Evolutionary conservation across 2,888 invertebrate species (phyloP).

Genomic region (Melieria picta): DNA sequence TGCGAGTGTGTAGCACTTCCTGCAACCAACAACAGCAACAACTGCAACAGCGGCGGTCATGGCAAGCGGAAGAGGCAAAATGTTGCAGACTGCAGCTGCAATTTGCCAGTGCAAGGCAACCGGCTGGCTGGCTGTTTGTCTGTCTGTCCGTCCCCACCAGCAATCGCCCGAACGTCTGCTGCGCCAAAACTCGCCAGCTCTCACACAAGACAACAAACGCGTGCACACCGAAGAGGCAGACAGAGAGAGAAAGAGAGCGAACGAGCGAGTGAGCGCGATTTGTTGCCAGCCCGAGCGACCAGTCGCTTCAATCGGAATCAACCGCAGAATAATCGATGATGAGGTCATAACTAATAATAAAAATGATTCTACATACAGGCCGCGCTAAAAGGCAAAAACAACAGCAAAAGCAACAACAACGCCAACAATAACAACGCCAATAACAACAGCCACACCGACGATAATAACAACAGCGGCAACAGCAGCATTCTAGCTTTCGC

Average conservation of each 20-base stretch:
- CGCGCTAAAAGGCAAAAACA: slow-evolving; percentile 10
- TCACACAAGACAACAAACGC: no score
- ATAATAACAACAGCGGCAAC: slow-evolving; percentile 8
- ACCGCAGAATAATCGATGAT: slow-evolving; percentile 66
- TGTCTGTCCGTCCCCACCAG: slow-evolving; percentile 1
- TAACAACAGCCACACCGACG: neutral
- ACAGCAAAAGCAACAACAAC: slow-evolving; percentile 10
- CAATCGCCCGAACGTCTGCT: slow-evolving; percentile 5
- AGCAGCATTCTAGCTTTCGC: neutral
- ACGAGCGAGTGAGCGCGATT: no score
- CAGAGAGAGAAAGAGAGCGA: no score
- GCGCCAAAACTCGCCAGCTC: no score
- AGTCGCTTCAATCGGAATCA: slow-evolving; percentile 59
- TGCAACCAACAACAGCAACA: no score
- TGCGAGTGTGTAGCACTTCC: no score
- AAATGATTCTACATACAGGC: slow-evolving; percentile 57
- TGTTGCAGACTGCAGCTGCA: no score
- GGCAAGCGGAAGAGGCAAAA: no score
- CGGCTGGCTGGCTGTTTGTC: neutral
- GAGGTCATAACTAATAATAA: slow-evolving; percentile 68
- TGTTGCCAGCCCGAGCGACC: neutral
- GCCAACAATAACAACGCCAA: neutral
- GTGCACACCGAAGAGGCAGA: no score
- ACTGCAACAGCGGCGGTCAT: no score
- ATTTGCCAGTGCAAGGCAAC: no score